Evolutionary conservation across 2,113 vertebrate genomes (phyloP), one percentile per base, ranked within the genome.

Genomic region (Sapajus apella): DNA sequence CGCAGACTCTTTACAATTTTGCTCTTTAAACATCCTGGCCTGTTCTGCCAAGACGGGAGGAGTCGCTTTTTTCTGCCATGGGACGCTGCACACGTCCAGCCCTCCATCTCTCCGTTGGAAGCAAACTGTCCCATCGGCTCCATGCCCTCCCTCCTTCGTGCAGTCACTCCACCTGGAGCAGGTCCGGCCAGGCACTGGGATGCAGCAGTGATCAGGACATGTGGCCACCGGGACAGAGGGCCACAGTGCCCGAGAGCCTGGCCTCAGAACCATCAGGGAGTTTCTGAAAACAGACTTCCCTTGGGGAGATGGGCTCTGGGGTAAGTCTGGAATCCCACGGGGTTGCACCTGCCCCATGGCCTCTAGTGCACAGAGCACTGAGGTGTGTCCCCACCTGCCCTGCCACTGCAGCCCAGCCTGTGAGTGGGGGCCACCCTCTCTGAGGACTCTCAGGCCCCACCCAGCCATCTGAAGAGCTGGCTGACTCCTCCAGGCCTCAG

Each of bases 281-380:
- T 30, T 77, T 76, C 18, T 47, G 43, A 32, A 47, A 47, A 77
- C 43, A 47, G 75, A 77, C 43, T 47, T 47, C 13, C 37, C 17
- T 37, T 3, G 14, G 14, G 27, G 73, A 27, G 40, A 14, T 23
- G 40, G 37, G 21, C 40, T 43, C 72, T 75, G 23, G 23, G 35
- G 40, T 25, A 37, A 43, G 12, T 6, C 40, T 0, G 12, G 37
- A 7, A 23, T 43, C 37, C 10, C 16, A 16, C 4, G 30, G 55
- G 0, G 0, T 8, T 2, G 68, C 16, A 30, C 23, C 37, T 37
- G 52, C 21, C 11, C 40, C 30, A 10, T 2, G 17, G 68, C 68
- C 27, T 30, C 66, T 40, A n/a, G 13, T 8, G 30, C 35, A 55
- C 8, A 4, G 64, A n/a, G 20, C 0, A 12, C 61, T 64, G 61